These are phyloP conservation scores for Simalia tracyae DNA, from an alignment of 2,797 vertebrate genomes.

Conservation along the genomic window DNA sequence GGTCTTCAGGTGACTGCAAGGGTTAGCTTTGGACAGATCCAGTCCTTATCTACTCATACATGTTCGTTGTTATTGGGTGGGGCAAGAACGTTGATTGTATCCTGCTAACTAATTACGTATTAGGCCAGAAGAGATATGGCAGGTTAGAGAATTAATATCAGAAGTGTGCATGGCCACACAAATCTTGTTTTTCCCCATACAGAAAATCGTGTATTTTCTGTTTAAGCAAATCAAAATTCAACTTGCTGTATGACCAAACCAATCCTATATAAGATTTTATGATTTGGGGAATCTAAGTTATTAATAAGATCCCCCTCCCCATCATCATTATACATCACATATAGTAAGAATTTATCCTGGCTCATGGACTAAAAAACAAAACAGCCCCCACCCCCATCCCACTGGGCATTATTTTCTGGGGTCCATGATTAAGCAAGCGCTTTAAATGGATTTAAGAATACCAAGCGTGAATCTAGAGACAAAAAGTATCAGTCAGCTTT, in stretches of 20 bases:
- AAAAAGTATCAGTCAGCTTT: constrained; percentile 8
- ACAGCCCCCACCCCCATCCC: background rate
- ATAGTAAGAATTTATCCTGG: background rate
- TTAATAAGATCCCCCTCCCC: background rate
- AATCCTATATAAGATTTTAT: background rate
- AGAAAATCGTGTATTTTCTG: too few relatives aligned
- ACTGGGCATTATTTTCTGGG: background rate
- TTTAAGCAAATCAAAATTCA: background rate
- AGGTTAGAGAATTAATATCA: background rate
- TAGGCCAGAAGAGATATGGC: background rate
- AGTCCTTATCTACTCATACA: background rate
- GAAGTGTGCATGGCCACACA: background rate
- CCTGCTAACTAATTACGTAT: background rate
- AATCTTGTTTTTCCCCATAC: background rate
- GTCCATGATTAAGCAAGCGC: background rate
- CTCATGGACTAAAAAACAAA: background rate
- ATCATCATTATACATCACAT: background rate
- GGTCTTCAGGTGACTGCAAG: background rate
- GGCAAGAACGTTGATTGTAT: background rate
- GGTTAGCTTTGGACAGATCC: background rate
- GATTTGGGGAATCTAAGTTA: background rate
- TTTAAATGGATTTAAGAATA: background rate
- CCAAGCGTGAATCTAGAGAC: background rate
- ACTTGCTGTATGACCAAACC: background rate
- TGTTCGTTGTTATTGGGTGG: background rate